Base-by-base conservation (phyloP, 2,797 vertebrate species). In the Trachops cirrhosus region DNA sequence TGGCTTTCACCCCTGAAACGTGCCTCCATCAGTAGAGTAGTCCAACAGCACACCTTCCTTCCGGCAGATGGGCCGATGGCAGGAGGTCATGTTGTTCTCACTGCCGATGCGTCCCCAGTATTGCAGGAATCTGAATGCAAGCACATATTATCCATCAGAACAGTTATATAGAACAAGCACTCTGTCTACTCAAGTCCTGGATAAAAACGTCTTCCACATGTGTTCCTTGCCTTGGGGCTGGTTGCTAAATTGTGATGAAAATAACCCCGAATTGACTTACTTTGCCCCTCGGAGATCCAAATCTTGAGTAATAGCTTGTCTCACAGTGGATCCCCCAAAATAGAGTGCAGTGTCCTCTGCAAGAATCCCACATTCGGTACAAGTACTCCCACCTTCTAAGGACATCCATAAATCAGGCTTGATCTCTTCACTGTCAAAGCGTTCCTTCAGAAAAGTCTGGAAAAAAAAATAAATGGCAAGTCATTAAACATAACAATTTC, bases 71-170 rank as follows among this genome's bases (percentile, higher is more conserved):
- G 99, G 99, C 95, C 99, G 99, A 97, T 99, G 99, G 77, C 99
- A 99, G 75, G 99, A 99, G 82, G 99, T 99, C 99, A 99, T 99
- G 97, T 99, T 99, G 94, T 99, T 99, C 96, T 99, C 99, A 97
- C 99, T 99, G 93, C 99, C 99, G 74, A 99, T 99, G 97, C 99
- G 99, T 18, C 99, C 99, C 99, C 99, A 99, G 98, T 99, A 99
- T 89, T 99, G 99, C 82, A 99, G 99, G 99, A 99, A 99, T 98
- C 99, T 99, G 94, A 93, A 77, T 74, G 37, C 21, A 96, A 98
- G 93, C 22, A 86, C n/a, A 26, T 34, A 74, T 10, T 39, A 22
- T n/a, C 39, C 26, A 37, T 95, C 39, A 96, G 89, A 75, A 90
- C 0, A 46, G 15, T 7, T 12, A 57, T 50, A 78, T 37, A 91